These are phyloP conservation scores for Pedetes capensis DNA, from an alignment of 2,113 vertebrate genomes.

Conservation along the genomic window DNA sequence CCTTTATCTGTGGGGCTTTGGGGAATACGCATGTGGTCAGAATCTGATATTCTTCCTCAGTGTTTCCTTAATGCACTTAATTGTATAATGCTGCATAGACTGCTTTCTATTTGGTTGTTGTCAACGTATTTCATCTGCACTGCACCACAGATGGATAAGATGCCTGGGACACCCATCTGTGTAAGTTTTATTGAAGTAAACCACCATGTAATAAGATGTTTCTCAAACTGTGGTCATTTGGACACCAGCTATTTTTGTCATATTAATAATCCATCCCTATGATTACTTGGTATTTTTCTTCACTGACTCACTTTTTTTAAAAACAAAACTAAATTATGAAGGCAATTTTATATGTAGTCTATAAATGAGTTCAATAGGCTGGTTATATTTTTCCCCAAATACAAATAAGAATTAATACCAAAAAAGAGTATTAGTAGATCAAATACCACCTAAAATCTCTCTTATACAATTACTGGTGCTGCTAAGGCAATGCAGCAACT, in stretches of 20 bases:
- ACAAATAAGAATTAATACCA: background rate
- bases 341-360: background rate
- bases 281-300: background rate
- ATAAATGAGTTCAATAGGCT: background rate
- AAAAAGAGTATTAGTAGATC: background rate
- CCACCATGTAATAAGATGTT: background rate
- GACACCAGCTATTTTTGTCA: background rate
- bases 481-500: no score
- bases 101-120: background rate
- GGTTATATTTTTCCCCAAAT: background rate
- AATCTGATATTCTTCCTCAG: background rate
- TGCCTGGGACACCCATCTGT: background rate
- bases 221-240: background rate
- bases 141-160: background rate
- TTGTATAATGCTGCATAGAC: background rate
- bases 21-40: background rate
- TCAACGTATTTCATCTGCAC: background rate
- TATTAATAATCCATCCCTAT: background rate
- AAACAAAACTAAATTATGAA: background rate
- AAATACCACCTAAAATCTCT: background rate
- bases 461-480: background rate
- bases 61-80: background rate
- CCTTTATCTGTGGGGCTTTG: background rate
- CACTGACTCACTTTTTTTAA: background rate
- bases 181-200: background rate